Base-by-base conservation (phyloP, 2,888 invertebrate genomes). In the Conchocele bisecta region DNA sequence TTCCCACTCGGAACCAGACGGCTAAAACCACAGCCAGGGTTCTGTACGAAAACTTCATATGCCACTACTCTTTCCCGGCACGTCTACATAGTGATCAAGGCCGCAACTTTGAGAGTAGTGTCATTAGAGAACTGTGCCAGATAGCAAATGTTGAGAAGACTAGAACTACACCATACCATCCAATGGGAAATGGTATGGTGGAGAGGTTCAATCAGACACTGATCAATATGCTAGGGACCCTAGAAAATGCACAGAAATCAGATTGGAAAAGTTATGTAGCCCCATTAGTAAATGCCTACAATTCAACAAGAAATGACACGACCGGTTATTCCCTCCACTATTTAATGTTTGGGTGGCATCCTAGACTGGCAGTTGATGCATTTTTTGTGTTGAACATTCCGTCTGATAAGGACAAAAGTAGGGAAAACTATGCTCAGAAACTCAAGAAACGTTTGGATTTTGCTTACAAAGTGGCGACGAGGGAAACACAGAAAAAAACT, bases 131-230 rank as follows among this genome's bases (percentile, higher is more conserved):
- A 17, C 22, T 46, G 3, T 68, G 60, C 26, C 33, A 35, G 3
- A 24, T 73, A n/a, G 39, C 46, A 11, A 66, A 66, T 7, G 53
- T 70, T 15, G 26, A 51, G 9, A 76, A 74, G 42, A 44, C 60
- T 2, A 53, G 75, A 17, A 70, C 76, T 2, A 73, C 70, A 35
- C 66, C 66, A 35, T 77, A 51, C 29, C 31, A 51, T n/a, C 29
- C 51, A 11, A 51, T 51, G 51, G 51, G 31, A 29, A 51, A 51
- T 63, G 76, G 71, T 3, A 39, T 64, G 48, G 31, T 31, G 6
- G 67, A 79, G 48, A 39, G 67, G 4, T 76, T 66, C 29, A 70
- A 76, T 24, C 37, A 60, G 4, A 72, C 65, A 3, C 42, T 76
- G 2, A 20, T 64, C 0, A 59, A 50, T 31, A 65, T 68, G 63